Evolutionary conservation across 2,888 invertebrate genomes (phyloP).

Genomic region (Drosophila mettleri): DNA sequence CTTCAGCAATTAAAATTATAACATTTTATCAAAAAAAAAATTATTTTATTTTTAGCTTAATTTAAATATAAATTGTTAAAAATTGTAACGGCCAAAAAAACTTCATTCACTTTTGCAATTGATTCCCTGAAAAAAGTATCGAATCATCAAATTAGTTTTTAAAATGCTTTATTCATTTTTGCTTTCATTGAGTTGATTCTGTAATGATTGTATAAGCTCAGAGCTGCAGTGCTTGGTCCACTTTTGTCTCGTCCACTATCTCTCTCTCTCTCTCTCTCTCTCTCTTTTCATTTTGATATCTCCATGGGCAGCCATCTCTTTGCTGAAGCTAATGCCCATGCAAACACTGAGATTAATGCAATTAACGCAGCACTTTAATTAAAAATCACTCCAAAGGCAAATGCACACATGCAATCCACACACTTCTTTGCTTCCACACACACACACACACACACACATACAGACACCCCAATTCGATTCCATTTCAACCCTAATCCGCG

Average conservation of each 20-base stretch:
- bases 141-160: constrained; percentile 11
- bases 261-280: neutral
- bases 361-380: constrained; percentile 78
- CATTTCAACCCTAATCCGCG: constrained; percentile 67
- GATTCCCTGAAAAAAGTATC: neutral
- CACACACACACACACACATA: neutral
- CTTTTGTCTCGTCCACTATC: no score
- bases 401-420: constrained; percentile 33
- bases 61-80: no score
- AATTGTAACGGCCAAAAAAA: neutral
- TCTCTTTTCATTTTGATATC: neutral
- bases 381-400: constrained; percentile 64
- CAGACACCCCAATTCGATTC: constrained; percentile 43
- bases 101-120: neutral
- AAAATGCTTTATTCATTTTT: neutral
- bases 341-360: constrained; percentile 73
- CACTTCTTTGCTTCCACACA: neutral
- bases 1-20: no score
- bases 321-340: constrained; percentile 32
- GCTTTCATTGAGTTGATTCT: constrained; percentile 4
- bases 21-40: no score
- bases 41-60: no score
- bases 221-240: neutral
- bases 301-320: neutral
- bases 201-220: neutral